A percentile compares a stretch with the other conserved stretches of the same genome.
Evolutionary conservation across 2,888 invertebrate genomes (phyloP).

Genomic region (Rhagium mordax): DNA sequence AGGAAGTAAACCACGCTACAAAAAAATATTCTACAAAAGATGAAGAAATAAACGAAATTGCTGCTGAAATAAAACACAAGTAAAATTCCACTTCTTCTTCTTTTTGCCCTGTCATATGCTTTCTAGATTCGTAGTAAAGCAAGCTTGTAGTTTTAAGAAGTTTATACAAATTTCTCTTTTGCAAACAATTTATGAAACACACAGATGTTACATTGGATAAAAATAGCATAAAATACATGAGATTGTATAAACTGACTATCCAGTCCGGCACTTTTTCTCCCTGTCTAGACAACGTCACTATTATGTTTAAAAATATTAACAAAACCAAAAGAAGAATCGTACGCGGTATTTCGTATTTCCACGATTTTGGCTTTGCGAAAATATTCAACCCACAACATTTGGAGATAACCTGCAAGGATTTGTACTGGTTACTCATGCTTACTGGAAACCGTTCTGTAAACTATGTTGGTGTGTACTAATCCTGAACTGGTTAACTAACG

Average conservation of each 20-base stretch:
- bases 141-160: neutral
- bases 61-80: neutral
- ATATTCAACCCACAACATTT: neutral
- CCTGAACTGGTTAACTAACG: too few species aligned
- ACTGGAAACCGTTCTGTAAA: neutral
- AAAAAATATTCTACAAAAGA: neutral
- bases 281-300: neutral
- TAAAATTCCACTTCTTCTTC: neutral
- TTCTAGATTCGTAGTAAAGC: neutral
- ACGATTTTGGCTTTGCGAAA: neutral
- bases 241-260: neutral
- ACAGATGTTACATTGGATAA: neutral
- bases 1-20: neutral
- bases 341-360: neutral
- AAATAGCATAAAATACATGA: neutral
- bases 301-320: neutral
- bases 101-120: neutral
- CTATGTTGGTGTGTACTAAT: too few species aligned
- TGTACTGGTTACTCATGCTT: neutral
- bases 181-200: too few species aligned
- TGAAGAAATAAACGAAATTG: neutral
- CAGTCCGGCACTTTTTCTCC: neutral
- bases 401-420: neutral
- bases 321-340: neutral
- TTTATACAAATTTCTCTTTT: neutral